Evolutionary conservation across 1,140 invertebrate species (phyloP).

Genomic region (Drosophila watanabei): DNA sequence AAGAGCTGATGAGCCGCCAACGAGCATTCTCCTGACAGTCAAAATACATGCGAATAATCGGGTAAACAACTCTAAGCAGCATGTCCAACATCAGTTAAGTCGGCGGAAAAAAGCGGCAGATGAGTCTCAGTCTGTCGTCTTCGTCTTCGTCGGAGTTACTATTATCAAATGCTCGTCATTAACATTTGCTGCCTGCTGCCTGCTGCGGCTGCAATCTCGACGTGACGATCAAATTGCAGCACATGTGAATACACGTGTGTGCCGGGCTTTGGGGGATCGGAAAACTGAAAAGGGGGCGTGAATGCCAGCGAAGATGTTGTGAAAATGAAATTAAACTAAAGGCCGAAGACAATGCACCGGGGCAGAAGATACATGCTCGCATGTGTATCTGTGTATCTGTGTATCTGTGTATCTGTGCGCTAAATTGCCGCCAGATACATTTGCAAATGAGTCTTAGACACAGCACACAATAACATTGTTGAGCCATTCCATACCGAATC

Average conservation of each 20-base stretch:
- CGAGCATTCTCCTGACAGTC: conserved; percentile 50
- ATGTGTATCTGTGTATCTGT: conserved; percentile 15
- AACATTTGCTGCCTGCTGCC: conserved; percentile 63
- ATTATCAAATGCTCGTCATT: conserved; percentile 82
- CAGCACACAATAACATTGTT: conserved; percentile 58
- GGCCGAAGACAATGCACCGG: conserved; percentile 62
- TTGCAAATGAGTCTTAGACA: conserved; percentile 75
- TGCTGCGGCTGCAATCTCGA: conserved; percentile 60
- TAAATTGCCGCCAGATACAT: conserved; percentile 80
- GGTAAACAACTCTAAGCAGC: conserved; percentile 57
- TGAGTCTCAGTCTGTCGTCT: background rate
- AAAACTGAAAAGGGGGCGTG: conserved; percentile 15
- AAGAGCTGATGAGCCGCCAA: conserved; percentile 47
- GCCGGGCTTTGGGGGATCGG: conserved; percentile 12
- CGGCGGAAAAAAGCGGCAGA: conserved; percentile 12
- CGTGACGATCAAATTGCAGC: conserved; percentile 79
- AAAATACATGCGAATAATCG: conserved; percentile 60
- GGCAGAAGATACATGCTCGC: conserved; percentile 12
- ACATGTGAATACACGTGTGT: conserved; percentile 73
- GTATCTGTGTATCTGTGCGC: conserved; percentile 32
- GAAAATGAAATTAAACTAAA: conserved; percentile 80
- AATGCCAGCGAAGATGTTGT: conserved; percentile 52
- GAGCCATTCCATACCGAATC: conserved; percentile 24
- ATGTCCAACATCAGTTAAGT: conserved; percentile 51
- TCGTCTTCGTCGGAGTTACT: conserved; percentile 22